These are phyloP conservation scores for Vimba vimba DNA, from an alignment of 2,113 vertebrate genomes.

Conservation along the genomic window DNA sequence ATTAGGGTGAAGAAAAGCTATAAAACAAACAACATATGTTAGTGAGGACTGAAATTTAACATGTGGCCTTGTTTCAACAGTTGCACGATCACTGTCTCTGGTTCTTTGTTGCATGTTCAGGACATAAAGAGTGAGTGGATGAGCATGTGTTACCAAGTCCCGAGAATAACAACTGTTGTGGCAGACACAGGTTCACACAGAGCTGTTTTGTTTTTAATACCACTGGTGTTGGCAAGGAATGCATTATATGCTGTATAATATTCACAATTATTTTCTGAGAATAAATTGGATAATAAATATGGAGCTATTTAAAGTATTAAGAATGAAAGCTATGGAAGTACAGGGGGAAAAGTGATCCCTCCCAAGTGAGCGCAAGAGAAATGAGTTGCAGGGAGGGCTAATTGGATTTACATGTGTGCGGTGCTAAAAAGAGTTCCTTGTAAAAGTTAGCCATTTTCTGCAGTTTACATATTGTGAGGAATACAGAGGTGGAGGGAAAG, in stretches of 20 bases:
- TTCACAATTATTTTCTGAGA: not conserved
- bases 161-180: constrained; percentile 18
- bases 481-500: not conserved
- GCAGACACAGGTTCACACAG: not conserved
- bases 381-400: not conserved
- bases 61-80: not conserved
- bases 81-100: constrained; percentile 10
- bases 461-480: not conserved
- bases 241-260: not conserved
- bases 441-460: constrained; percentile 2
- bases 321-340: not conserved
- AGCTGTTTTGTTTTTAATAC: not conserved
- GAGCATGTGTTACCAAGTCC: constrained; percentile 6
- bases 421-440: not conserved
- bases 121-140: not conserved
- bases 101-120: not conserved
- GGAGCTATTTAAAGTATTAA: not conserved
- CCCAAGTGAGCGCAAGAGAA: not conserved
- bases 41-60: not conserved
- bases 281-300: not conserved
- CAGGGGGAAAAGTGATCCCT: not conserved
- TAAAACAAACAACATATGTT: constrained; percentile 13
- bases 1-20: not conserved
- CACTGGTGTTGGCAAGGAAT: not conserved
- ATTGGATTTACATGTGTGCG: constrained; percentile 14